Base-by-base conservation (phyloP, 2,797 vertebrate species). In the Poecilia wingei region DNA sequence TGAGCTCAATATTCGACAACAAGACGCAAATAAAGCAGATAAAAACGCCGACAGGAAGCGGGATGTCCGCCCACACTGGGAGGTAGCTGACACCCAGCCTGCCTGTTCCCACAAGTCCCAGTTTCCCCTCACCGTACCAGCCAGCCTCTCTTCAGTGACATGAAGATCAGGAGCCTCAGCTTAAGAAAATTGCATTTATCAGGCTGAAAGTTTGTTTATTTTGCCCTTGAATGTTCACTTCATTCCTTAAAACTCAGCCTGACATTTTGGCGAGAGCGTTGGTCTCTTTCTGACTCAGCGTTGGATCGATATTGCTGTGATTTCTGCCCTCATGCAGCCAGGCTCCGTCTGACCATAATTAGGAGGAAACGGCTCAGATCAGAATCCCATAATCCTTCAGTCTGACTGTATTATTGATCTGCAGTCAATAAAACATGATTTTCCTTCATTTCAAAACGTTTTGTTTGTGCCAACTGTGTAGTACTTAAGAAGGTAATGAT, bases 61-160 rank as follows among this genome's bases (percentile, higher is more conserved):
- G 83, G 90, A 88, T 86, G 91, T 92, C 87, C 91, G 85, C 93
- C 93, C 91, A 93, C 92, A 71, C 91, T 33, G 75, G n/a, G 84
- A 91, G 87, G 91, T 80, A 86, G 92, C 87, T 80, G 84, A 92
- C 89, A 90, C 88, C 86, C 87, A 85, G 86, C 79, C 88, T 88
- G 89, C 93, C 72, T 92, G 92, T 92, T 91, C 87, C 87, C 90
- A 91, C 90, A 90, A 88, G 92, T 89, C 88, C 90, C 82, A 80
- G 79, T 81, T 86, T 77, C 53, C 82, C 74, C 80, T n/a, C 78
- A 55, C 72, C 72, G 41, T 18, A 55, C 72, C 82, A 75, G 4
- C 78, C 66, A 79, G 39, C 53, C 46, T 55, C 6, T 22, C 28
- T 22, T 16, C 13, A 36, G 45, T 72, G 46, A 72, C 75, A 66